Conservation (phyloP, 53 echinoderm and acorn worm genomes). For the Antedon mediterranea region DNA sequence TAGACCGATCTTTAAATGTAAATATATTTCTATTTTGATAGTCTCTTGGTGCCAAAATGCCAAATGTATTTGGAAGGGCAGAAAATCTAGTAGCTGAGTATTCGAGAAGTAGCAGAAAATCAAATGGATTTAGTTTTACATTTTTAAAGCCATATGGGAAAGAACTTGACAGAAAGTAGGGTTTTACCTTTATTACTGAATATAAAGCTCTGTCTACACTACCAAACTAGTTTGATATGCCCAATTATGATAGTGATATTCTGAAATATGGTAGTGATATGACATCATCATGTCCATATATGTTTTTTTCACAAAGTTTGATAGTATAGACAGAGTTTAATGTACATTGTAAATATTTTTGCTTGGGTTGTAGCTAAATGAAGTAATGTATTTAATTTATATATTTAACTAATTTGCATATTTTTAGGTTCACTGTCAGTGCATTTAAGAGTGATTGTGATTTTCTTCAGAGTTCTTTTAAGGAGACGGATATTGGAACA, state of each 20-base stretch:
- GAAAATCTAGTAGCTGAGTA: conserved; percentile 67
- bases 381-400: too few relatives aligned
- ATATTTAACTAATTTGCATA: too few relatives aligned
- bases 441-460: conserved; percentile 58
- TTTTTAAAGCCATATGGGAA: conserved; percentile 52
- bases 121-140: conserved; percentile 59
- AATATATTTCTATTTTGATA: conserved; percentile 4
- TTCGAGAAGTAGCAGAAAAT: conserved; percentile 63
- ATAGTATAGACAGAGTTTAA: too few relatives aligned
- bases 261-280: too few relatives aligned
- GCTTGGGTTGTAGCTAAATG: neutral
- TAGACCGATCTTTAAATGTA: too few relatives aligned
- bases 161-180: conserved; percentile 57
- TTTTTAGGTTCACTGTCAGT: conserved; percentile 41
- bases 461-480: conserved; percentile 65
- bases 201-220: too few relatives aligned
- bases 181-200: neutral
- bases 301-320: too few relatives aligned
- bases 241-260: too few relatives aligned
- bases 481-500: conserved; percentile 49
- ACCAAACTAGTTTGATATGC: too few relatives aligned
- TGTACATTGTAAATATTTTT: neutral
- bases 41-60: conserved; percentile 60
- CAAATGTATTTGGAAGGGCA: conserved; percentile 64
- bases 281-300: too few relatives aligned